Evolutionary conservation across 1,140 invertebrate genomes (phyloP), one percentile per base, ranked within the genome.

Genomic region (Chrysoperla carnea): DNA sequence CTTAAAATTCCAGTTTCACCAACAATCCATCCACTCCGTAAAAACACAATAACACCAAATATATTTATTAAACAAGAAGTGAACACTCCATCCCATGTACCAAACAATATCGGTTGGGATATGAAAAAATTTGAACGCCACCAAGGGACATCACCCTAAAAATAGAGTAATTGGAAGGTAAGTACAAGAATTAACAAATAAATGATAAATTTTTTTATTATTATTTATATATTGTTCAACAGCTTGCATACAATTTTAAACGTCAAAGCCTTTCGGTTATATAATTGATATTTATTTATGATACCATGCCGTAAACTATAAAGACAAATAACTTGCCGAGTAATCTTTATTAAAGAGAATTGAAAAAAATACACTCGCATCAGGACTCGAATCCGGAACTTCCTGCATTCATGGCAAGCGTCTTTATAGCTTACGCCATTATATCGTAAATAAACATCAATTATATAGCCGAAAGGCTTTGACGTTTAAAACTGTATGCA

Each of bases 61-160:
- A 96, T 90, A 62, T 97, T 96, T 53, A 96, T 91, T 54, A 97
- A 74, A 55, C 86, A 90, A 31, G 81, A 82, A 45, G 89, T 92
- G 58, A 92, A 94, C 8, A 97, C 93, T 48, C 92, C 93, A 70
- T 96, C 92, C 90, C 92, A 95, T 2, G 90, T 92, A 11, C 92
- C 92, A 73, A 96, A 96, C 14, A 96, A 67, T 38, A 94, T 84
- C 37, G 89, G 89, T 59, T 91, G 82, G 28, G 85, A 88, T 59
- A 92, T 81, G 53, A 93, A 89, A 59, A 92, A 90, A 56, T 91
- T 88, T 15, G 84, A 84, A 63, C 87, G 85, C 86, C 86, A 91
- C 85, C 85, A 90, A 39, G 82, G 82, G 50, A 78, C 73, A 54
- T 80, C 72, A 50, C 75, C 79, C 81, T 84, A 57, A 43, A 59